These are phyloP conservation scores for Troilus luridus DNA, from an alignment of 2,888 invertebrate species.

Conservation along the genomic window DNA sequence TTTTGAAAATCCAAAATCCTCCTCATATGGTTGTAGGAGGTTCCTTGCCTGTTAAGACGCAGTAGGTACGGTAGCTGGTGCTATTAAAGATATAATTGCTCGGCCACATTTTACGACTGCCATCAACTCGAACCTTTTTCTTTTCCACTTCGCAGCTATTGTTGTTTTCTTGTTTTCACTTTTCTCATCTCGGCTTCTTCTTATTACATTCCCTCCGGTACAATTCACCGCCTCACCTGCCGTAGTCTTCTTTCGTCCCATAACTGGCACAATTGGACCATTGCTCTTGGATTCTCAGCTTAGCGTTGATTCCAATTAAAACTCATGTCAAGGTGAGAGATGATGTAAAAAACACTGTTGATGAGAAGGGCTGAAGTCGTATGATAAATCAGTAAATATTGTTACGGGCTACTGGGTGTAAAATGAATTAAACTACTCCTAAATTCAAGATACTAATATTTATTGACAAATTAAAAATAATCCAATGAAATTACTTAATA, in stretches of 20 bases:
- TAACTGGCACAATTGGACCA: background rate
- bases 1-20: no score
- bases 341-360: background rate
- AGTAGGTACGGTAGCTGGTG: background rate
- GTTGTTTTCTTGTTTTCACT: conserved; percentile 16
- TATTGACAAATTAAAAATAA: no score
- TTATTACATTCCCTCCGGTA: background rate
- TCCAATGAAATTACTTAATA: no score
- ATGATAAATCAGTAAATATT: no score
- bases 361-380: background rate
- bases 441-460: no score
- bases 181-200: conserved; percentile 9
- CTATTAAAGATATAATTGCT: background rate
- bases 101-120: conserved; percentile 12
- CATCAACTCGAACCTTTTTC: background rate
- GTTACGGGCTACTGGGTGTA: no score
- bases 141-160: conserved; percentile 8
- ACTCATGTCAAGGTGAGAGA: no score
- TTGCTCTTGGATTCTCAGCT: background rate
- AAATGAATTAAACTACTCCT: no score
- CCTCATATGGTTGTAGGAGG: no score
- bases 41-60: background rate
- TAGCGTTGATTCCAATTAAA: background rate
- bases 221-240: background rate
- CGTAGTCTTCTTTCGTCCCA: background rate